Evolutionary conservation across 37 sponge, comb jelly and placozoan genomes (phyloP), one percentile per base, ranked within the genome.

Genomic region (Eunapius fragilis): DNA sequence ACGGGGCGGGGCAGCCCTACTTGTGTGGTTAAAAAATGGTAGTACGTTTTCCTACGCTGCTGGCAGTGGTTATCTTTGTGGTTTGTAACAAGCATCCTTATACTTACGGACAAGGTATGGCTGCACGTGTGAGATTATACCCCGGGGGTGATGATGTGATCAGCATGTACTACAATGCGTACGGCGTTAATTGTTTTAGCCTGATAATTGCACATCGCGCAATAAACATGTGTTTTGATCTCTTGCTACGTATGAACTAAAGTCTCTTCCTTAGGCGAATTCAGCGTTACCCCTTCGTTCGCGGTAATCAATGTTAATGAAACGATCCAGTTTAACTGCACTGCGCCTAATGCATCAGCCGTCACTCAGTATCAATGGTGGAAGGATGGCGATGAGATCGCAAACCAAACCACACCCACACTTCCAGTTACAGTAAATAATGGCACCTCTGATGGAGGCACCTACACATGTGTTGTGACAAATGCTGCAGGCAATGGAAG

Each of bases 401-500:
- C 41, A 41, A 41, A 58, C n/a, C n/a, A n/a, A n/a, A n/a, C n/a
- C 14, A 58, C 31, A 9, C 11, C 31, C 10, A 49, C 25, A 33
- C 75, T 87, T 37, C 33, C 0, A 3, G 50, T 86, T n/a, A 36
- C 37, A 30, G 17, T 48, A 10, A 70, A 85, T 6, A 81, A 17
- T 85, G 91, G 37, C 6, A 33, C 92, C 37, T 30, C 17, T 25
- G 48, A 76, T 84, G 85, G 84, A 33, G 92, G 88, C 22, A 38
- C 34, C 0, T 92, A 87, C 74, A 85, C 37, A 2, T 92, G 92
- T 77, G 48, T 77, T 37, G 92, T 83, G 23, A 68, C 30, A 68
- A 92, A 92, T 87, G 81, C 68, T 77, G 92, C 92, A 69, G 92
- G 92, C 27, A 69, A 31, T 67, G 78, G 33, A 25, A 87, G 31